A percentile compares a stretch with the other conserved stretches of the same genome.
These are phyloP conservation scores for Dasypogon diadema DNA, from an alignment of 2,888 invertebrate genomes.

Conservation along the genomic window DNA sequence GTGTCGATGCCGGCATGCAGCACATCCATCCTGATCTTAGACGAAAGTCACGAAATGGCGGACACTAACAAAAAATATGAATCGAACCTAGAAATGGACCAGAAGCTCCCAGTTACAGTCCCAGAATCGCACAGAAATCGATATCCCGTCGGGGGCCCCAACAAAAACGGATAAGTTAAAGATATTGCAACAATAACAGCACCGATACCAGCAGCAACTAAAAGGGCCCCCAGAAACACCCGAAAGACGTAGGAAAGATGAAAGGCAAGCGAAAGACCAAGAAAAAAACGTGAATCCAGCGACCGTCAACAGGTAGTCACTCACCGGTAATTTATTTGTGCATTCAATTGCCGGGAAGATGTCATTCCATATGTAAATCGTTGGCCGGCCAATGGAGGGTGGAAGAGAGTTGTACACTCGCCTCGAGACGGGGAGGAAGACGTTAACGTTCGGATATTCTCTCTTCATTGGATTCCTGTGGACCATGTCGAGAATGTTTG, in stretches of 20 bases:
- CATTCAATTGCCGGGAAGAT: slow-evolving; percentile 65
- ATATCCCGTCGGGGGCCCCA: slow-evolving; percentile 21
- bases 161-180: slow-evolving; percentile 12
- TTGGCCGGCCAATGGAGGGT: not conserved
- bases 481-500: not conserved
- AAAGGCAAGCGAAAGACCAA: slow-evolving; percentile 27
- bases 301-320: slow-evolving; percentile 58
- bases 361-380: slow-evolving; percentile 56
- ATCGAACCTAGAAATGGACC: slow-evolving; percentile 15
- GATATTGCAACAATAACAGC: not conserved
- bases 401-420: not conserved
- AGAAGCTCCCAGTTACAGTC: not conserved
- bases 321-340: slow-evolving; percentile 65
- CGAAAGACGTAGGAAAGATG: slow-evolving; percentile 21
- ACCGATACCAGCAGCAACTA: not conserved
- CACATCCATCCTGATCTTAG: not conserved
- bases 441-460: not conserved
- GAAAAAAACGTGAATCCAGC: slow-evolving; percentile 51
- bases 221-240: slow-evolving; percentile 33
- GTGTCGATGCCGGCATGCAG: slow-evolving; percentile 16
- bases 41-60: not conserved
- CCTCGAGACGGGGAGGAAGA: no score
- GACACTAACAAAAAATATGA: not conserved
- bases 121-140: slow-evolving; percentile 31
- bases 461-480: not conserved